phyloP scores from a whole-genome alignment of 2,888 invertebrate genomes.

The Brenthis daphne region DNA sequence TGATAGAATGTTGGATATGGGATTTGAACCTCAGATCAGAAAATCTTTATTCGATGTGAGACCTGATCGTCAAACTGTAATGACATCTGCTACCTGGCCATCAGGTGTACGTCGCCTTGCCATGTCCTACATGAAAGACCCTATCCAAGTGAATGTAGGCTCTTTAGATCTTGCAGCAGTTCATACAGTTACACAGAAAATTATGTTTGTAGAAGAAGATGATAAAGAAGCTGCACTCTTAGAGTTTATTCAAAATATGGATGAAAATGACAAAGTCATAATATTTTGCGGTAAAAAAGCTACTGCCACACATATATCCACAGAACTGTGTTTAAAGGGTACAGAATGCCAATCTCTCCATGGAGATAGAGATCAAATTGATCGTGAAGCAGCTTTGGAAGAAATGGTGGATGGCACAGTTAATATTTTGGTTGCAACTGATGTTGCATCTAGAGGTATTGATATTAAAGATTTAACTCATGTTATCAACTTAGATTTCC shows the following conservation, averaged over 20 bases:
- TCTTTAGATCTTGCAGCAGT: constrained; percentile 94
- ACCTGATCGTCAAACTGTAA: constrained; percentile 96
- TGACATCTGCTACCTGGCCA: constrained; percentile 99
- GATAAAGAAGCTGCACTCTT: constrained; percentile 85
- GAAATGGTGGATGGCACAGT: constrained; percentile 91
- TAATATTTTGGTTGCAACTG: constrained; percentile 94
- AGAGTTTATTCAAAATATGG: constrained; percentile 87
- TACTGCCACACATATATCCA: constrained; percentile 90
- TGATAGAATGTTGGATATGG: constrained; percentile 93
- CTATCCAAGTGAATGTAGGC: constrained; percentile 95
- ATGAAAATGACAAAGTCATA: constrained; percentile 90
- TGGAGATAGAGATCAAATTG: constrained; percentile 92
- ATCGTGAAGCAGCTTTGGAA: constrained; percentile 90
- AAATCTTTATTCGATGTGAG: constrained; percentile 90
- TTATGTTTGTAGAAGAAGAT: constrained; percentile 88
- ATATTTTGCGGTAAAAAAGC: constrained; percentile 95
- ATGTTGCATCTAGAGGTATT: constrained; percentile 96
- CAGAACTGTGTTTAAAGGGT: constrained; percentile 88
- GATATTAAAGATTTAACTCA: constrained; percentile 95
- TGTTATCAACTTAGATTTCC: constrained; percentile 96
- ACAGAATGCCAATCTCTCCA: constrained; percentile 91
- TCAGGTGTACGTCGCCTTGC: constrained; percentile 92
- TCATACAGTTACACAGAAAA: constrained; percentile 91
- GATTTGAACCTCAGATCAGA: constrained; percentile 94
- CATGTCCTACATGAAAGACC: constrained; percentile 92